These are phyloP conservation scores for Prosopocoilus inquinatus DNA, from an alignment of 2,888 invertebrate genomes.

Conservation along the genomic window DNA sequence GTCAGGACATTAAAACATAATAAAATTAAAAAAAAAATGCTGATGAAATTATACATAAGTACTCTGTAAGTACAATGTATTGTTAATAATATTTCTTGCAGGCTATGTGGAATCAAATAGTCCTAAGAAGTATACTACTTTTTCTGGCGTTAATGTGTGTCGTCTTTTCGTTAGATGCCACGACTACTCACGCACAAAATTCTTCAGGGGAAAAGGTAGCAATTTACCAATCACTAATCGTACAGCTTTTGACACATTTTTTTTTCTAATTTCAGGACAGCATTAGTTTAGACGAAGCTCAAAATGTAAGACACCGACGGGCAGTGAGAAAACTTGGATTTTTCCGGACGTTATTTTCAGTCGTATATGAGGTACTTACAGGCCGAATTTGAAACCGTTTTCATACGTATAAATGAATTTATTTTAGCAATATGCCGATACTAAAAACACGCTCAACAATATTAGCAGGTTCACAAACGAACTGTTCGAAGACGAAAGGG, in stretches of 20 bases:
- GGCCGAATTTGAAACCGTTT: constrained; percentile 6
- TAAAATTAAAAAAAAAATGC: too few species aligned
- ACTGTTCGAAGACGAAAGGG: constrained; percentile 47
- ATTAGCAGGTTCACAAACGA: constrained; percentile 49
- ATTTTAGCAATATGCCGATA: constrained; percentile 54
- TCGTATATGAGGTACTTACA: constrained; percentile 38
- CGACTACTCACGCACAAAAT: background rate
- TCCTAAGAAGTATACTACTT: constrained; percentile 29
- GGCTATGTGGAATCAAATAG: constrained; percentile 33
- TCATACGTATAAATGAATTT: constrained; percentile 13
- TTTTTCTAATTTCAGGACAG: constrained; percentile 3
- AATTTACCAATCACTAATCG: too few species aligned
- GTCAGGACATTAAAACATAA: too few species aligned
- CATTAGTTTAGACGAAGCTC: background rate
- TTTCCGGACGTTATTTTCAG: constrained; percentile 41
- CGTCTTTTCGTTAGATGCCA: constrained; percentile 25
- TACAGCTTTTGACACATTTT: too few species aligned
- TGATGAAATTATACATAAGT: too few species aligned
- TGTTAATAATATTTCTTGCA: constrained; percentile 26
- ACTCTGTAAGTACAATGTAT: background rate
- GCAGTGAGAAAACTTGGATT: constrained; percentile 39
- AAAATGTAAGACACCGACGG: constrained; percentile 17
- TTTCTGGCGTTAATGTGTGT: constrained; percentile 30
- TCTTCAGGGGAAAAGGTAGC: too few species aligned
- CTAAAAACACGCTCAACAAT: constrained; percentile 50